These are phyloP conservation scores for Cinclus cinclus DNA, from an alignment of 2,113 vertebrate genomes.

Conservation along the genomic window DNA sequence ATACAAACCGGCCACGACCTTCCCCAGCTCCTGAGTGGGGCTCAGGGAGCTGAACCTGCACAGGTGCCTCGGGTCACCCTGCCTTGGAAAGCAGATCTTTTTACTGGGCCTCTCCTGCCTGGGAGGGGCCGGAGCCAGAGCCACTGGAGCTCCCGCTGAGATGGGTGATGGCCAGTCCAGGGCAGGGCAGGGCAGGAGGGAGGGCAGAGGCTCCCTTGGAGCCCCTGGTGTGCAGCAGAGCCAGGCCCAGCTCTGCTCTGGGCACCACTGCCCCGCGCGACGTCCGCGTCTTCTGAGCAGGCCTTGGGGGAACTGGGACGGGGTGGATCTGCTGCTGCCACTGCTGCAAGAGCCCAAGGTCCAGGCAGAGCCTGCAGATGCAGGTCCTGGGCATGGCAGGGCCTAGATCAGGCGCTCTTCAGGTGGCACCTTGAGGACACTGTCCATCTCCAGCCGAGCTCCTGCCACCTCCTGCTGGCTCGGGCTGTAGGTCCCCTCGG, in stretches of 20 bases:
- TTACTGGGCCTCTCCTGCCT: neutral
- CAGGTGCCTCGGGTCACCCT: neutral
- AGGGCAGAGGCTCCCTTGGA: neutral
- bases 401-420: conserved; percentile 91
- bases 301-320: neutral
- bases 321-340: neutral
- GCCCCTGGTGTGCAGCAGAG: neutral
- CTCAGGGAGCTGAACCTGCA: neutral
- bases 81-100: neutral
- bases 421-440: conserved; percentile 94
- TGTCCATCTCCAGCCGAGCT: conserved; percentile 96
- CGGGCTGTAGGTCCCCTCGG: conserved; percentile 96
- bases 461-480: conserved; percentile 96
- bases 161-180: rapidly evolving
- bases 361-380: neutral
- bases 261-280: rapidly evolving
- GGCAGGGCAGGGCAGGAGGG: neutral
- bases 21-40: neutral
- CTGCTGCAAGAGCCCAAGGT: neutral
- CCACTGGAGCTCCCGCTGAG: neutral
- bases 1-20: neutral
- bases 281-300: neutral
- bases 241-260: neutral
- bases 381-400: neutral
- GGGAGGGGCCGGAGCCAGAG: neutral